phyloP scores from a whole-genome alignment of 2,888 invertebrate genomes.

The Pachydiplax longipennis region DNA sequence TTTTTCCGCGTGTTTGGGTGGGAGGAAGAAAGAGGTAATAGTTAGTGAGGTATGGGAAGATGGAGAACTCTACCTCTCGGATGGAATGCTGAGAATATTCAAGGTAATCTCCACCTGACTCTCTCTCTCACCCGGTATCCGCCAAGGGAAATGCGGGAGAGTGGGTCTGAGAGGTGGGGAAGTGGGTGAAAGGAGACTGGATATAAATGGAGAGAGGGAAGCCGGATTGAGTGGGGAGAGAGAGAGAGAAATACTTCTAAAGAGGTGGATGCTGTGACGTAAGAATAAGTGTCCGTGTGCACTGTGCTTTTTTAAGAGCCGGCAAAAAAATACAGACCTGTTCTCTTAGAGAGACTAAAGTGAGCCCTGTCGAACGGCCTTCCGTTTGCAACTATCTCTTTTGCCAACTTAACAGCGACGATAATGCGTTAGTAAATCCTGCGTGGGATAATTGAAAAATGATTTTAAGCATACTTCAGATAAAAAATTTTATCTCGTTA shows the following conservation, averaged over 20 bases:
- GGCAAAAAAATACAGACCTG: neutral
- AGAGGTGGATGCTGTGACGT: neutral
- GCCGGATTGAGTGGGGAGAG: neutral
- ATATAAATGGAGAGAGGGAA: neutral
- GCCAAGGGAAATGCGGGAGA: conserved; percentile 10
- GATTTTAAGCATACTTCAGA: no score
- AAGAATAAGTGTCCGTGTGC: neutral
- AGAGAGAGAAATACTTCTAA: neutral
- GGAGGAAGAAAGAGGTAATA: neutral
- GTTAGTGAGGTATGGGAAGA: neutral
- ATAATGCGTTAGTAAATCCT: no score
- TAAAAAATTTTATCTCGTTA: no score
- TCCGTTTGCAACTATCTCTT: no score
- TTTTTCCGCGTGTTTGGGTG: neutral
- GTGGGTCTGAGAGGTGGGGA: neutral
- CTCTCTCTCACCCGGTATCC: conserved; percentile 29
- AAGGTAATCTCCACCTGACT: conserved; percentile 43
- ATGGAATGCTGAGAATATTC: conserved; percentile 11
- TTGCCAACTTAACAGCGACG: no score
- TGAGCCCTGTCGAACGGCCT: no score
- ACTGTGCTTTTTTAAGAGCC: neutral
- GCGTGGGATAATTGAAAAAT: no score
- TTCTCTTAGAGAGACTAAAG: no score
- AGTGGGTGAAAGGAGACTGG: neutral
- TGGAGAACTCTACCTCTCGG: neutral